phyloP scores from a whole-genome alignment of 2,797 vertebrate genomes.

The Phalloptychus januarius region DNA sequence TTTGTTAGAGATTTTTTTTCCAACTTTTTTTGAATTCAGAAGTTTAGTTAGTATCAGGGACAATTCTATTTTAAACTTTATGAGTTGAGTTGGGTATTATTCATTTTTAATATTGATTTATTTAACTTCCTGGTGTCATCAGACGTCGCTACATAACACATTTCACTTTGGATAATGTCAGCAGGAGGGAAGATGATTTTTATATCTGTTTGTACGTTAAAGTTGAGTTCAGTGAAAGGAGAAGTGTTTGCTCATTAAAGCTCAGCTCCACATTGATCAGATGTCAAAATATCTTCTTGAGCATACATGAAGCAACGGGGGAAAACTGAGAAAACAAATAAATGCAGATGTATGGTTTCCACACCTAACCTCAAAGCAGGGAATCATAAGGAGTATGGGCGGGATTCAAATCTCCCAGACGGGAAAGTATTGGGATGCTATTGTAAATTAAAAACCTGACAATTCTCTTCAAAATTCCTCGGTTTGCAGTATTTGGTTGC shows the following conservation, averaged over 20 bases:
- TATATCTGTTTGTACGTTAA: neutral
- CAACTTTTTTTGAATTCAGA: too few relatives aligned
- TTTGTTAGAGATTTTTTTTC: too few relatives aligned
- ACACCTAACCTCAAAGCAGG: neutral
- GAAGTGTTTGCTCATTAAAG: neutral
- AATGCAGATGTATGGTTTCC: neutral
- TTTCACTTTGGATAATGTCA: too few relatives aligned
- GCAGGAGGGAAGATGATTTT: too few relatives aligned
- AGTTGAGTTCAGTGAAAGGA: neutral
- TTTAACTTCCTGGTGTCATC: too few relatives aligned
- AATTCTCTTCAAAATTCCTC: neutral
- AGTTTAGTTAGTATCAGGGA: too few relatives aligned
- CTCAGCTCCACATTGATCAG: neutral
- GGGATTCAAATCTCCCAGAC: neutral
- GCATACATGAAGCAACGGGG: neutral
- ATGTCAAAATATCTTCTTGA: neutral
- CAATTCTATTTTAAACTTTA: too few relatives aligned
- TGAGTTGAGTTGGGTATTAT: too few relatives aligned
- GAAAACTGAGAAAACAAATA: neutral
- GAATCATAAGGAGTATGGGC: neutral
- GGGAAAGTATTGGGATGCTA: neutral
- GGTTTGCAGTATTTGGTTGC: neutral
- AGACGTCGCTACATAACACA: too few relatives aligned
- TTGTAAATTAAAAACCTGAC: neutral
- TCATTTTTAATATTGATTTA: too few relatives aligned